Evolutionary conservation across 2,888 invertebrate genomes (phyloP).

Genomic region (Ophion ellenae): DNA sequence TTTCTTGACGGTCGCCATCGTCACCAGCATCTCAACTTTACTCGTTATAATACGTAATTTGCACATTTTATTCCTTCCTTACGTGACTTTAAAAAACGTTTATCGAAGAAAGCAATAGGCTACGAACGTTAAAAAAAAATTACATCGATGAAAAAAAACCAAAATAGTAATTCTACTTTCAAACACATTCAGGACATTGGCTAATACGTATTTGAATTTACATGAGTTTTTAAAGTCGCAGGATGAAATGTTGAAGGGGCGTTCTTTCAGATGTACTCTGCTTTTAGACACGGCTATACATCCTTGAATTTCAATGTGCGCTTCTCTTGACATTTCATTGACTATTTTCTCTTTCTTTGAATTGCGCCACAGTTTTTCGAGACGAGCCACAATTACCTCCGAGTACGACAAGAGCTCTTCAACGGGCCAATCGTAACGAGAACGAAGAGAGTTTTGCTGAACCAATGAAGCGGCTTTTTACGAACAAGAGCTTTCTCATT

Average conservation of each 20-base stretch:
- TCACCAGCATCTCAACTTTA: conserved; percentile 86
- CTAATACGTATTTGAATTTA: too few relatives aligned
- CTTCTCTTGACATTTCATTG: neutral
- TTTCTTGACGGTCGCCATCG: conserved; percentile 76
- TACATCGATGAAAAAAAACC: too few relatives aligned
- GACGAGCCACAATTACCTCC: conserved; percentile 86
- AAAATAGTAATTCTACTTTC: too few relatives aligned
- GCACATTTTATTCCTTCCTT: neutral
- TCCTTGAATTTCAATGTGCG: neutral
- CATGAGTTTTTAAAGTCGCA: too few relatives aligned
- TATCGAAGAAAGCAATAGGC: too few relatives aligned
- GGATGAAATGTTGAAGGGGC: too few relatives aligned
- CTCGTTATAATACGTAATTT: conserved; percentile 85
- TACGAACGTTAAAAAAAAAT: too few relatives aligned
- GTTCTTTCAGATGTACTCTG: too few relatives aligned
- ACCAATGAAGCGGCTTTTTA: conserved; percentile 85
- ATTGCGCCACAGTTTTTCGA: conserved; percentile 85
- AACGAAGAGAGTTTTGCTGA: conserved; percentile 70
- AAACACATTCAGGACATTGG: too few relatives aligned
- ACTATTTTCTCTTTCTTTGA: conserved; percentile 9
- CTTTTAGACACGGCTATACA: neutral
- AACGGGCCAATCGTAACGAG: conserved; percentile 69
- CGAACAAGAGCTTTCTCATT: conserved; percentile 85
- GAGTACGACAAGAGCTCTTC: conserved; percentile 81
- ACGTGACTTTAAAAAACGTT: too few relatives aligned